Base-by-base conservation (phyloP, 2,797 vertebrate species). In the Aphelocoma californica region DNA sequence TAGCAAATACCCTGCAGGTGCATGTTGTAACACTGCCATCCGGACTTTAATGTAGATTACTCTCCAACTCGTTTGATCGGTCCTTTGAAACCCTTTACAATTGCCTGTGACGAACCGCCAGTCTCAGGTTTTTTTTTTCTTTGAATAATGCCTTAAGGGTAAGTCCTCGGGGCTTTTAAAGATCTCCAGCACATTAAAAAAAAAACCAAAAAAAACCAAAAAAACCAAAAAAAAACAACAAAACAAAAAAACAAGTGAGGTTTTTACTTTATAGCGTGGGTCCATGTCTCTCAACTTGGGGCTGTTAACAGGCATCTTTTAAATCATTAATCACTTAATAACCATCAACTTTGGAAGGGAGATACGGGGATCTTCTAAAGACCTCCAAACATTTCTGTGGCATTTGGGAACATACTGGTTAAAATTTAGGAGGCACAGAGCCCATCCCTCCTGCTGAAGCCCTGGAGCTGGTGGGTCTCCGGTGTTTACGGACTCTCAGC, bases 91-190 rank as follows among this genome's bases (percentile, higher is more conserved):
- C 97, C 96, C 94, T 97, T 98, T 96, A 98, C 98, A 98, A 98
- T 98, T 98, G 98, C 97, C 97, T 98, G 98, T 98, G 98, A 98
- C 98, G 97, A 98, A 98, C 97, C 94, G 97, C 96, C 97, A 92
- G 96, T 94, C 97, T 97, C 96, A 96, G 95, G 40, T 86, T 93
- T 96, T 97, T 73, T 73, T 92, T 97, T 97, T 88, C 96, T 97
- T 97, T 97, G 97, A 98, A 97, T 98, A 98, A 97, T 98, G 97
- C 97, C 98, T 97, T 86, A 93, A 97, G 97, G 97, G 96, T 97
- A 97, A 97, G 96, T 98, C 97, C 96, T 98, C 84, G 23, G 95
- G 97, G 97, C 97, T 97, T 97, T 98, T 97, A 97, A 97, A 98
- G 97, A 96, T 97, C 96, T 94, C 97, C 84, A 93, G 75, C 91